phyloP scores from a whole-genome alignment of 2,888 invertebrate species.

The Oegoconia quadripuncta region DNA sequence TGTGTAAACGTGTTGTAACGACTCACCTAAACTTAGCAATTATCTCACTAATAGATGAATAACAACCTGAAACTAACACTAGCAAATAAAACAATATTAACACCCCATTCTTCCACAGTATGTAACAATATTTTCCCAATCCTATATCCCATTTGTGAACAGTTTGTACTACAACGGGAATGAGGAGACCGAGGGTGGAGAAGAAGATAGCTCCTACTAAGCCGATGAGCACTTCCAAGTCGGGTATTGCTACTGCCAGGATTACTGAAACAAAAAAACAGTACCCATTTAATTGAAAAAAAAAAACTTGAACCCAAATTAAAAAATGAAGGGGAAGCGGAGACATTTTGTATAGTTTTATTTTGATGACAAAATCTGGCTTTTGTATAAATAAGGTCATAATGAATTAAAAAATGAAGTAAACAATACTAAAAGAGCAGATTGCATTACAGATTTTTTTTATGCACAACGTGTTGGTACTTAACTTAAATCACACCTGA shows the following conservation, averaged over 20 bases:
- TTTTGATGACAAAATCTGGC: too few relatives aligned
- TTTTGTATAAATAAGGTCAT: too few relatives aligned
- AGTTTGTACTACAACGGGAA: constrained; percentile 86
- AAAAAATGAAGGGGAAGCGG: too few relatives aligned
- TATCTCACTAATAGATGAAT: constrained; percentile 46
- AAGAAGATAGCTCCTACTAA: constrained; percentile 90
- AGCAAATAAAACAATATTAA: constrained; percentile 50
- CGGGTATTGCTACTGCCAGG: constrained; percentile 87
- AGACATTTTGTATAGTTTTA: too few relatives aligned
- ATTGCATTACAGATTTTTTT: too few relatives aligned
- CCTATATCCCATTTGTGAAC: constrained; percentile 84
- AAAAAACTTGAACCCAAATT: too few relatives aligned
- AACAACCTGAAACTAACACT: constrained; percentile 57
- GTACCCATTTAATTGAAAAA: too few relatives aligned
- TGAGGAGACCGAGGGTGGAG: constrained; percentile 85
- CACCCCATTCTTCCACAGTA: constrained; percentile 82
- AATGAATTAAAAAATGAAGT: too few relatives aligned
- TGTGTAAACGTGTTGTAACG: too few relatives aligned
- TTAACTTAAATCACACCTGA: too few relatives aligned
- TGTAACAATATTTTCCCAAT: constrained; percentile 81
- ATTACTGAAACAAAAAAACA: constrained; percentile 83
- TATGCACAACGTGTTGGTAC: too few relatives aligned
- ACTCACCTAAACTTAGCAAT: constrained; percentile 11
- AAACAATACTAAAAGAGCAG: too few relatives aligned
- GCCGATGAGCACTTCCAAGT: constrained; percentile 91